Percentiles rank a stretch among this genome's conserved stretches.
phyloP scores from a whole-genome alignment of 2,888 invertebrate genomes.

The Muschampia plurimacula region DNA sequence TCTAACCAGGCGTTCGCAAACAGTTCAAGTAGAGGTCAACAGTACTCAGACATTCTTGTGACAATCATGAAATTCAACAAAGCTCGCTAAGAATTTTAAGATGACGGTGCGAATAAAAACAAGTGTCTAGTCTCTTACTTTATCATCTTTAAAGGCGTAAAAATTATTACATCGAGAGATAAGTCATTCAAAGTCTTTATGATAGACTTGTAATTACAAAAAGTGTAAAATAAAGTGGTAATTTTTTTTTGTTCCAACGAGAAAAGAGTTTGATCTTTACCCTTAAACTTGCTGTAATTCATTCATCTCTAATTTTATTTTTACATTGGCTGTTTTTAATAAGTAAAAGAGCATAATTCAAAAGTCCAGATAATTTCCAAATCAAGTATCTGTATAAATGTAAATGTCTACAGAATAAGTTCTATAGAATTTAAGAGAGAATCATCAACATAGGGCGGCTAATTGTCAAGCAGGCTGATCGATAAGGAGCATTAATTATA shows the following conservation, averaged over 20 bases:
- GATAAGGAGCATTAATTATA: constrained; percentile 74
- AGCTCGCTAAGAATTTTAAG: constrained; percentile 29
- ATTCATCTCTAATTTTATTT: too few relatives aligned
- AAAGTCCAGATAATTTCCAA: too few relatives aligned
- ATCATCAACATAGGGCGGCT: constrained; percentile 17
- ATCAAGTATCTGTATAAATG: too few relatives aligned
- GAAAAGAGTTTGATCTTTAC: too few relatives aligned
- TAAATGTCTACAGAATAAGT: not conserved
- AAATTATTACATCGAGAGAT: not conserved
- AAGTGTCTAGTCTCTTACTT: constrained; percentile 12
- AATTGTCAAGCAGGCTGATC: constrained; percentile 43
- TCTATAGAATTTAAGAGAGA: not conserved
- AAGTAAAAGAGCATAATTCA: too few relatives aligned
- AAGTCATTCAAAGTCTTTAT: not conserved
- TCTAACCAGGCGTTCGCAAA: constrained; percentile 30
- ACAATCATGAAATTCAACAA: constrained; percentile 33
- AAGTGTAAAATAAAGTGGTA: too few relatives aligned
- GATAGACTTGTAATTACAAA: not conserved
- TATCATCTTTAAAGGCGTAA: not conserved
- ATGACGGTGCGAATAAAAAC: constrained; percentile 23
- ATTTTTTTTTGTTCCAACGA: too few relatives aligned
- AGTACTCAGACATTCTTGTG: constrained; percentile 33
- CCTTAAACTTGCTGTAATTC: too few relatives aligned
- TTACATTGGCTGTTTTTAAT: too few relatives aligned
- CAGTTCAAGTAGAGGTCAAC: constrained; percentile 38